phyloP scores from a whole-genome alignment of 23 tunicate genomes.

The Corella eumyota region DNA sequence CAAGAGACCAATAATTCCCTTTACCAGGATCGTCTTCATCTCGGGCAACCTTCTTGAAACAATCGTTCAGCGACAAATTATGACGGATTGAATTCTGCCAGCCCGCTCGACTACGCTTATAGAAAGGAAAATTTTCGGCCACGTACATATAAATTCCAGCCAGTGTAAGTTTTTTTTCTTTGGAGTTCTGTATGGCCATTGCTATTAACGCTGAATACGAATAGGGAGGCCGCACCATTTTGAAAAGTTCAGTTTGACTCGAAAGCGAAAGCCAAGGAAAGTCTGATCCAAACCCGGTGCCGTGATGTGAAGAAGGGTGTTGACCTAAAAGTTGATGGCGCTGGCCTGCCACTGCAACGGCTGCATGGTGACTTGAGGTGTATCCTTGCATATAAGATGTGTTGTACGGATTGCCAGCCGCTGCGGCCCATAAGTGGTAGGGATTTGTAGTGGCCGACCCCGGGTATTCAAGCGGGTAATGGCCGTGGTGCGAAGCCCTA shows the following conservation, averaged over 20 bases:
- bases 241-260: conserved; percentile 89
- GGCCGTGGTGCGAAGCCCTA: conserved; percentile 66
- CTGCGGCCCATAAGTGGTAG: conserved; percentile 35
- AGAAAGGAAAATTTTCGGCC: conserved; percentile 97
- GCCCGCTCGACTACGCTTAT: conserved; percentile 90
- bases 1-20: conserved; percentile 95
- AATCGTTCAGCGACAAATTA: conserved; percentile 89
- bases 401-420: conserved; percentile 63
- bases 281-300: conserved; percentile 54
- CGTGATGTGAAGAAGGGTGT: conserved; percentile 30
- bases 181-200: conserved; percentile 97
- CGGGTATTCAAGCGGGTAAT: conserved; percentile 78
- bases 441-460: conserved; percentile 30
- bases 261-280: conserved; percentile 93
- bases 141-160: conserved; percentile 91
- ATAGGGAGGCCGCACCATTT: conserved; percentile 96
- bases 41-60: conserved; percentile 94
- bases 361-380: conserved; percentile 22
- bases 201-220: conserved; percentile 96
- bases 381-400: conserved; percentile 70
- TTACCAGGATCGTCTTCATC: conserved; percentile 99
- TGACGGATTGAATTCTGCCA: conserved; percentile 99
- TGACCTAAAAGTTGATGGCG: conserved; percentile 51
- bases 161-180: conserved; percentile 89
- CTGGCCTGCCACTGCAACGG: conserved; percentile 43